Conservation (phyloP, 2,888 invertebrate genomes). For the Cephus sareptanus region DNA sequence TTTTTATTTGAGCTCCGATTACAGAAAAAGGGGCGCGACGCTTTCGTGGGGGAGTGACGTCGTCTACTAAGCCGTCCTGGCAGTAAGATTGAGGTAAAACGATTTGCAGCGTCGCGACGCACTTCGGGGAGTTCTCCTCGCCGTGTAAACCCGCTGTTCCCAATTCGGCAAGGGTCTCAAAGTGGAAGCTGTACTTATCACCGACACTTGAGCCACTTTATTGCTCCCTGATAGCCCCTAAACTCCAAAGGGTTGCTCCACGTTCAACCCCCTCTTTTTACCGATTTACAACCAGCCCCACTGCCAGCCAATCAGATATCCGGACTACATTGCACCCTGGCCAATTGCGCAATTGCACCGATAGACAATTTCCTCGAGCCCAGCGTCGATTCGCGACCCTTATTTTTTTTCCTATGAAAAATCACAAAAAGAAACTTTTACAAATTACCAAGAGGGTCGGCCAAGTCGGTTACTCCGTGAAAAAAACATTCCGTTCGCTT, state of each 20-base stretch:
- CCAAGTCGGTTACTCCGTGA: too few species aligned
- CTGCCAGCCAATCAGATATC: too few species aligned
- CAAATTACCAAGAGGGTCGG: too few species aligned
- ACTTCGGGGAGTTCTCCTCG: constrained; percentile 24
- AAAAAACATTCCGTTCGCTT: too few species aligned
- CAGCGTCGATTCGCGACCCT: too few species aligned
- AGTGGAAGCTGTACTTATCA: constrained; percentile 29
- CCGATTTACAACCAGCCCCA: too few species aligned
- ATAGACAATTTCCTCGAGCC: too few species aligned
- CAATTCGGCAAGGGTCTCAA: constrained; percentile 7
- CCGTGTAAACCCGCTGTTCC: constrained; percentile 14
- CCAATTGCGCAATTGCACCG: too few species aligned
- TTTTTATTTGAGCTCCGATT: constrained; percentile 63
- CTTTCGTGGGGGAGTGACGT: not conserved
- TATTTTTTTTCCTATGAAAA: too few species aligned
- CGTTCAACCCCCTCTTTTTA: too few species aligned
- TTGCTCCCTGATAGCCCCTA: constrained; percentile 37
- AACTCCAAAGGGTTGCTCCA: constrained; percentile 34
- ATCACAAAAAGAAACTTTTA: too few species aligned
- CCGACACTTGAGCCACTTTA: constrained; percentile 37
- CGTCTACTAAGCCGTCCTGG: constrained; percentile 2
- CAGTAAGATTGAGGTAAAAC: constrained; percentile 58
- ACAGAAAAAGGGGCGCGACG: constrained; percentile 37
- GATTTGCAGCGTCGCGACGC: constrained; percentile 54
- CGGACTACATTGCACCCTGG: too few species aligned